These are phyloP conservation scores for Mareca strepera DNA, from an alignment of 2,797 vertebrate genomes.

Conservation along the genomic window DNA sequence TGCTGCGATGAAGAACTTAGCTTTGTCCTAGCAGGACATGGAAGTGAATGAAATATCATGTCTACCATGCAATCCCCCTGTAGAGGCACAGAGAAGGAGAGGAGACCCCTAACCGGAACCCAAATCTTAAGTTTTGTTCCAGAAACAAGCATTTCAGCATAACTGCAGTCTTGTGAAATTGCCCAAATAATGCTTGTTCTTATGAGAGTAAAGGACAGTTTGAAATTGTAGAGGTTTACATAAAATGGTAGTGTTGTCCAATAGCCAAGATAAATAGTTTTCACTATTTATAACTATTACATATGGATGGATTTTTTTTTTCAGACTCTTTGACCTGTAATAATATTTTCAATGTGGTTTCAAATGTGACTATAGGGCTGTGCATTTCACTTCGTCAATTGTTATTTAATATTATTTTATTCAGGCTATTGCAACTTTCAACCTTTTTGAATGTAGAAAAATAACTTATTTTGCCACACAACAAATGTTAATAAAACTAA, in stretches of 20 bases:
- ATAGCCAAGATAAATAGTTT: not conserved
- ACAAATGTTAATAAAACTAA: slow-evolving; percentile 13
- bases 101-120: not conserved
- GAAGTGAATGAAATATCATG: not conserved
- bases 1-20: not conserved
- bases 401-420: not conserved
- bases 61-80: accelerated
- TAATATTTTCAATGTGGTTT: not conserved
- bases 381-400: not conserved
- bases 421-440: not conserved
- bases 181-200: not conserved
- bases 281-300: not conserved
- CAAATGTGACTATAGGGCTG: not conserved
- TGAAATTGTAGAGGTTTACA: not conserved
- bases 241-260: not conserved
- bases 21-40: not conserved
- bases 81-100: not conserved
- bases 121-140: not conserved
- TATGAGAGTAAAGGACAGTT: not conserved
- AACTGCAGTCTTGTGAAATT: not conserved
- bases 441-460: not conserved
- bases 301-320: slow-evolving; percentile 1
- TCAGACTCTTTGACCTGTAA: not conserved
- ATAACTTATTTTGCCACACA: not conserved
- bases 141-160: not conserved